Base-by-base conservation (phyloP, 2,888 invertebrate species). In the Penaeus monodon region DNA sequence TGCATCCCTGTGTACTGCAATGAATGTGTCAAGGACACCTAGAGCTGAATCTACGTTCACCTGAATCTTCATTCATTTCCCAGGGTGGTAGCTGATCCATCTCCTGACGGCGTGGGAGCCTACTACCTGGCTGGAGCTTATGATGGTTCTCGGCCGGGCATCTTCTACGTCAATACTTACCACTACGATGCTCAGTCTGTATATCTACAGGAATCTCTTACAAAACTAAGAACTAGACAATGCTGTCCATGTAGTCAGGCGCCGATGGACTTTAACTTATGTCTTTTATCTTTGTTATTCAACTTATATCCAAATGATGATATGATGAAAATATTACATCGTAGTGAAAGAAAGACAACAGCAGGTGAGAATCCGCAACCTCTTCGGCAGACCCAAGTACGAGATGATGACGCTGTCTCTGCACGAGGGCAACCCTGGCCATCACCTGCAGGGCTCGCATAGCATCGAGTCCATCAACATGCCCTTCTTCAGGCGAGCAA, bases 341-440 rank as follows among this genome's bases (percentile, higher is more conserved):
- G 14, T 73, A 73, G 73, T 33, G 22, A 70, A n/a, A 70, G 14
- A 33, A 33, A 17, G 70, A 33, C 17, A 22, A 29, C 8, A 24
- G 27, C 7, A 70, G 70, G 27, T 73, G 73, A 73, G 14, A 38
- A 29, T 27, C 8, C 29, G 6, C 17, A 4, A 14, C 17, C n/a
- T 65, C 29, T 44, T 65, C 38, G 38, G 24, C 85, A 90, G 93
- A 79, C 91, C 92, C 0, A 92, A 91, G 27, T 92, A 92, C 87
- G 91, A 91, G 12, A 92, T 93, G 92, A 90, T 91, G 83, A 91
- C 92, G 1, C 86, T 93, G 27, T 91, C 92, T 6, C 89, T 93
- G 17, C 93, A 93, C 89, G 93, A 93, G 90, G 92, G 92, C 6
- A 91, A 92, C 64, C 93, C 93, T 1, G 93, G 93, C 0, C 93